These are phyloP conservation scores for Campylorhamphus procurvoides DNA, from an alignment of 2,113 vertebrate species.

Conservation along the genomic window DNA sequence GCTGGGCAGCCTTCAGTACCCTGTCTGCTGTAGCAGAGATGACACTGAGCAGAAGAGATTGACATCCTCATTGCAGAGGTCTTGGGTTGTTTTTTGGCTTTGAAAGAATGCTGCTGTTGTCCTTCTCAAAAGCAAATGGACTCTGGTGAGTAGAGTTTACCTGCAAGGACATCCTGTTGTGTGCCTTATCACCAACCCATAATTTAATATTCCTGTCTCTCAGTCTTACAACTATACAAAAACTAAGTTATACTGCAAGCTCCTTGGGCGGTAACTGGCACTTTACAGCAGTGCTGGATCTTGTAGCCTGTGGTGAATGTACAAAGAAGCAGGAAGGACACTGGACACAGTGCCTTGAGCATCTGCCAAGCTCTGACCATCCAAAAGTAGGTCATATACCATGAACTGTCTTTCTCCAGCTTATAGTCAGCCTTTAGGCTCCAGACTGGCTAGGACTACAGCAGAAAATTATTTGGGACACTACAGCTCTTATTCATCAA, in stretches of 20 bases:
- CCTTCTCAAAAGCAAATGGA: not conserved
- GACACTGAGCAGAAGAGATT: not conserved
- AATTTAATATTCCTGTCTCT: not conserved
- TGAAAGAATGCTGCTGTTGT: not conserved
- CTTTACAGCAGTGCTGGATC: not conserved
- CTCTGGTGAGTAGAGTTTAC: not conserved
- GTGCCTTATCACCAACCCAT: not conserved
- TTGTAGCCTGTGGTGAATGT: not conserved
- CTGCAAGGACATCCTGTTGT: not conserved
- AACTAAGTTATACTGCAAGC: not conserved
- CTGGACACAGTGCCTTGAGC: not conserved
- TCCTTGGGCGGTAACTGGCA: not conserved
- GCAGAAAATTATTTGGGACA: not conserved
- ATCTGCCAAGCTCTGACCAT: not conserved
- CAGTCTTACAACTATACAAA: not conserved
- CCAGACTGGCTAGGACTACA: not conserved
- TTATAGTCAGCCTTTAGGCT: not conserved
- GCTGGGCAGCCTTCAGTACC: not conserved
- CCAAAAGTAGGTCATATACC: not conserved
- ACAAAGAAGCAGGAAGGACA: not conserved
- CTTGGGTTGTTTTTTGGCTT: not conserved
- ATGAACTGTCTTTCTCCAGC: not conserved
- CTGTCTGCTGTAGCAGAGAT: not conserved
- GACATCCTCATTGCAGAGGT: not conserved
- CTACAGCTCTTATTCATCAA: not conserved